Conservation (phyloP, 2,113 vertebrate species). For the Lagopus muta region DNA sequence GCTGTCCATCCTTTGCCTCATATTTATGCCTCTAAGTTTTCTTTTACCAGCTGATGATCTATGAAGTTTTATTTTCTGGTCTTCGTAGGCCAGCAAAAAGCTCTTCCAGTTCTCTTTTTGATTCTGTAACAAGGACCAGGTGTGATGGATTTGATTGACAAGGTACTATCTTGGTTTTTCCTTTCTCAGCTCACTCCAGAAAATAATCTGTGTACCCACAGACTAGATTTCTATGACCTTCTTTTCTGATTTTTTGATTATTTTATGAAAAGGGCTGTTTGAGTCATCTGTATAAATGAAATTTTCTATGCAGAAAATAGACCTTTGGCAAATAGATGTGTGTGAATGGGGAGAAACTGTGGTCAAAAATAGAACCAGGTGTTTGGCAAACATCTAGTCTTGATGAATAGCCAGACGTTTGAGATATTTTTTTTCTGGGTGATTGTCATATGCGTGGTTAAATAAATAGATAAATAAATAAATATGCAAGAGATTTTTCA, state of each 20-base stretch:
- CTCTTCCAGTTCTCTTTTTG: not conserved
- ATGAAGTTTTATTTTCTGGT: not conserved
- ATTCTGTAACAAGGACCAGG: not conserved
- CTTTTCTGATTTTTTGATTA: not conserved
- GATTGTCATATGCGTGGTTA: not conserved
- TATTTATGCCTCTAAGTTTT: not conserved
- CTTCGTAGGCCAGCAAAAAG: rapidly evolving
- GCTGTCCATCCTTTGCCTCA: not conserved
- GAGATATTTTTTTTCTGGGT: not conserved
- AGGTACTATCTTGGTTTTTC: not conserved
- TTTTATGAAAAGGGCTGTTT: not conserved
- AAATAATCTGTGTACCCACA: not conserved
- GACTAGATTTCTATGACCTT: not conserved
- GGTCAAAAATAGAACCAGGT: not conserved
- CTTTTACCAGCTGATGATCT: not conserved
- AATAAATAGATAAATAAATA: not conserved
- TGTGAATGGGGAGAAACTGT: not conserved
- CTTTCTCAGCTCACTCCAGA: not conserved
- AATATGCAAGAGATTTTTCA: not conserved
- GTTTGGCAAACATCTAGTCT: not conserved
- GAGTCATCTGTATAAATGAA: not conserved
- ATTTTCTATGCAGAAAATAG: rapidly evolving
- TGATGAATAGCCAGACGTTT: not conserved
- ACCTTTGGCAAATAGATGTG: not conserved
- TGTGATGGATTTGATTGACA: not conserved